Base-by-base conservation (phyloP, 2,888 invertebrate species). In the Scelioninae gen. 1 region DNA sequence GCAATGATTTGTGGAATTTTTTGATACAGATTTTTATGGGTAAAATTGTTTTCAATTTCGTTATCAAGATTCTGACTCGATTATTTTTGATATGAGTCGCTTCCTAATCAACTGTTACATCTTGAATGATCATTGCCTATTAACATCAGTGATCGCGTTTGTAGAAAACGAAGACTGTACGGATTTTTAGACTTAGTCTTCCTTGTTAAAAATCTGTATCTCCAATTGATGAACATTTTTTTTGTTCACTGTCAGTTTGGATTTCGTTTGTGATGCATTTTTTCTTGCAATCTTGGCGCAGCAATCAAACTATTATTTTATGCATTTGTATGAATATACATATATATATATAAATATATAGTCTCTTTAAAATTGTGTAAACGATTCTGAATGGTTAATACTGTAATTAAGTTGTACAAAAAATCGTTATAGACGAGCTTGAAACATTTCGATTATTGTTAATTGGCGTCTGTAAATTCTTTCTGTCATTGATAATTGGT, bases 171-270 rank as follows among this genome's bases (percentile, higher is more conserved):
- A 4, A 23, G 23, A 23, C 23, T 23, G 23, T 23, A 23, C 23
- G 23, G 4, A 23, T 60, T 23, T 66, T 16, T 87, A 85, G 86
- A 83, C 84, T 89, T 88, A 87, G 89, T 89, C 89, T 89, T 89
- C 88, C 89, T 83, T 85, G 85, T 87, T 88, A 49, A 75, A 55
- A 72, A 10, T 55, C 10, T 51, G 31, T 13, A 16, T 49, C 34
- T n/a, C n/a, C n/a, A n/a, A n/a, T n/a, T n/a, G n/a, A n/a, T n/a
- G n/a, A n/a, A n/a, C n/a, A 38, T 23, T 38, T 51, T 40, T 29
- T 55, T 13, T 13, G 3, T 49, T 43, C 15, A 45, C 45, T 45
- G n/a, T 47, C 0, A 5, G 0, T 34, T 69, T 56, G 11, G 5
- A 31, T 40, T 63, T 63, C 9, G 10, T 62, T 53, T 53, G n/a